These are phyloP conservation scores for Agapornis canus DNA, from an alignment of 2,797 vertebrate species.

Conservation along the genomic window DNA sequence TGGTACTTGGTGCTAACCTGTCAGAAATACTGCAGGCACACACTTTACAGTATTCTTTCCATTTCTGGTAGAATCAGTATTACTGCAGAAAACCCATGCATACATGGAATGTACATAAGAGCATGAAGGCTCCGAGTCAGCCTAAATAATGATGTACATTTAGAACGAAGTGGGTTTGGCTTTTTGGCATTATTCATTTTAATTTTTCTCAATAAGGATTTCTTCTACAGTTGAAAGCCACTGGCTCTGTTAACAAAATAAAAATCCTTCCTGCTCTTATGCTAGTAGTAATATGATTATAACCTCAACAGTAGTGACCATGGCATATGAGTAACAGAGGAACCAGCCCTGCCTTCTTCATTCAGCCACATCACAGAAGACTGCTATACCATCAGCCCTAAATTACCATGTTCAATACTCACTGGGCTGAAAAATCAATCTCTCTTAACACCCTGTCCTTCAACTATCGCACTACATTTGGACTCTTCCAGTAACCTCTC, in stretches of 20 bases:
- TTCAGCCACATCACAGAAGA: not conserved
- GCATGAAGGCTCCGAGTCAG: not conserved
- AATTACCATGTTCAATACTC: not conserved
- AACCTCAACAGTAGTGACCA: not conserved
- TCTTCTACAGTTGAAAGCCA: not conserved
- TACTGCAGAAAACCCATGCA: not conserved
- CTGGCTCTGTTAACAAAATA: not conserved
- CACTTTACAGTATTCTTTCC: not conserved
- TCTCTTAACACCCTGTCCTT: not conserved
- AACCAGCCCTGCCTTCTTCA: not conserved
- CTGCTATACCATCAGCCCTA: not conserved
- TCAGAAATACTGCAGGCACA: not conserved
- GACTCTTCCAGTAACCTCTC: not conserved
- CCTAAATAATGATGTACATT: not conserved
- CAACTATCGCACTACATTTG: not conserved
- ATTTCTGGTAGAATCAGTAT: not conserved
- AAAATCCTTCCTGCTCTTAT: not conserved
- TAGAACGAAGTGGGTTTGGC: not conserved
- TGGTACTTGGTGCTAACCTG: accelerated
- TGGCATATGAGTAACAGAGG: not conserved
- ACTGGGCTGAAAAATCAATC: not conserved
- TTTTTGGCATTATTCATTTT: not conserved
- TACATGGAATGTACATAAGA: not conserved
- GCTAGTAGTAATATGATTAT: not conserved
- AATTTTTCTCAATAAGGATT: not conserved